Evolutionary conservation across 2,888 invertebrate genomes (phyloP), one percentile per base, ranked within the genome.

Genomic region (Troides oblongomaculatus): DNA sequence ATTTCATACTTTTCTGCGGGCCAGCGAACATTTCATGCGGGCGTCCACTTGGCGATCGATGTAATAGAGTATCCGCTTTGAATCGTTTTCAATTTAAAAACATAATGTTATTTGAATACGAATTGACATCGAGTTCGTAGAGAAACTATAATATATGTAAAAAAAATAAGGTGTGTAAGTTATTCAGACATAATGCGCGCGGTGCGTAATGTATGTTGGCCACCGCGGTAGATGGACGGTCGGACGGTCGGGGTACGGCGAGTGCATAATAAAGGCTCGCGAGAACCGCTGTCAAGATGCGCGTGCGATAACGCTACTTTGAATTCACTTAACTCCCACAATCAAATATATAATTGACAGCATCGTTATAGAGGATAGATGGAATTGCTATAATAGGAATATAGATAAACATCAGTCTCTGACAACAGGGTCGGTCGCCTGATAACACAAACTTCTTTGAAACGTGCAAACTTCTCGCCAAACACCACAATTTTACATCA

Each of bases 251-350:
- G 78, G 76, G 76, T 80, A 84, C 85, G 84, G 76, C 79, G 78
- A 78, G 82, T 79, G 86, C 86, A 90, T 89, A 86, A 84, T 83
- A 86, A 87, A 82, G 81, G 75, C 74, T 74, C 72, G 71, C 74
- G 73, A 74, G 76, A 75, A 39, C 72, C 78, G 66, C 72, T 81
- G 82, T 76, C 80, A 77, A 86, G 90, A 89, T 89, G 83, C 84
- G 83, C 88, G 86, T 86, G 89, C 86, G 90, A 89, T 89, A 87
- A 82, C 77, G 75, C 76, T 76, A 73, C 68, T 73, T 75, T 72
- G 65, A 58, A 75, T 74, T 72, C 70, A 69, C 64, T 70, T 66
- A 62, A 68, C 62, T 66, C 62, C 46, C 59, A 66, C 58, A 66
- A 64, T 73, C 30, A 63, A 64, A 67, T 70, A 53, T 59, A 68